Percentiles rank a stretch among this genome's conserved stretches.
These are phyloP conservation scores for Lagria hirta DNA, from an alignment of 2,888 invertebrate genomes.

Conservation along the genomic window DNA sequence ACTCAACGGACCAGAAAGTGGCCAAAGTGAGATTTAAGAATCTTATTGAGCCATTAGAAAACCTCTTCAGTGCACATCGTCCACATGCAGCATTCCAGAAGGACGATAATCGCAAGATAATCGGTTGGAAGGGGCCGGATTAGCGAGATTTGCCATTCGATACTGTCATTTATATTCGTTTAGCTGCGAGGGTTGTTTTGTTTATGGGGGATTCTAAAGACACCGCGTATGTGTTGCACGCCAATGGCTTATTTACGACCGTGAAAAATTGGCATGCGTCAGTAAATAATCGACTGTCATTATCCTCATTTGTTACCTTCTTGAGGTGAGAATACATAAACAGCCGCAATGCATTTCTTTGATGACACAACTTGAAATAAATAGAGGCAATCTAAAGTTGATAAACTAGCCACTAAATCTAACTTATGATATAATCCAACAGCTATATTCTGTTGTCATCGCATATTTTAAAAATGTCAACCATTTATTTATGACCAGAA, in stretches of 20 bases:
- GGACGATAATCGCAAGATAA: conserved; percentile 51
- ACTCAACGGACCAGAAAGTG: conserved; percentile 47
- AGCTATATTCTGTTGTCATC: too few species aligned
- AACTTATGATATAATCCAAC: too few species aligned
- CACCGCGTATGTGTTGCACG: conserved; percentile 32
- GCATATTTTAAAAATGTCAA: too few species aligned
- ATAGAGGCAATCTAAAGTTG: too few species aligned
- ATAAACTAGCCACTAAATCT: too few species aligned
- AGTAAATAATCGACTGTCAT: conserved; percentile 45
- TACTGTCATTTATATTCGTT: conserved; percentile 54
- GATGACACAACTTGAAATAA: too few species aligned
- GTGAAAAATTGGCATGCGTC: conserved; percentile 47
- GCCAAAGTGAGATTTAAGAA: conserved; percentile 51
- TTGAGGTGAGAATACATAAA: too few species aligned
- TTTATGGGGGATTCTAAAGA: conserved; percentile 38
- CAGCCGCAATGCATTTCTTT: too few species aligned
- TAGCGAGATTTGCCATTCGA: conserved; percentile 53
- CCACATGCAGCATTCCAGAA: conserved; percentile 37
- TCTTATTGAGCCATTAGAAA: conserved; percentile 48
- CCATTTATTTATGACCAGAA: too few species aligned
- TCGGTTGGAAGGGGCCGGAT: conserved; percentile 47
- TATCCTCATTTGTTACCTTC: conserved; percentile 31
- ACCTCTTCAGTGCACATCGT: conserved; percentile 30
- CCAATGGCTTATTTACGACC: conserved; percentile 46
- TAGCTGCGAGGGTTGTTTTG: conserved; percentile 38